A percentile compares a stretch with the other conserved stretches of the same genome.
These are phyloP conservation scores for Actinostola sp. DNA, from an alignment of 92 coral and sea anemone genomes.

Conservation along the genomic window DNA sequence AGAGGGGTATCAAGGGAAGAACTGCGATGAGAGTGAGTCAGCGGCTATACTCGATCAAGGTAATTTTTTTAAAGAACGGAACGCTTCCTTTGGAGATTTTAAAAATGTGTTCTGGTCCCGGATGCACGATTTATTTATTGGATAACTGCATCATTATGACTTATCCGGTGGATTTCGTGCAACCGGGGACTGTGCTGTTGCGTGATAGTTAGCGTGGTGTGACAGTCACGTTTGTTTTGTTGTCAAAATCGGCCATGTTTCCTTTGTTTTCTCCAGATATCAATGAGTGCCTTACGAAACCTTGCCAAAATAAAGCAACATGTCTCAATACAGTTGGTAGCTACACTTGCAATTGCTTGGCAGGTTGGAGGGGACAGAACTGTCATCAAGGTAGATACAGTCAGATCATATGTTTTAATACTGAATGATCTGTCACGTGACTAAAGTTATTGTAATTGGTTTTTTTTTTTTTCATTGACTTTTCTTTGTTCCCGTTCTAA, in stretches of 20 bases:
- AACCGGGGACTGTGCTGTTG: not conserved
- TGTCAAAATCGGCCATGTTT: not conserved
- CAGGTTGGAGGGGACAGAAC: conserved; percentile 21
- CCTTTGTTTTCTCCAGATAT: conserved; percentile 12
- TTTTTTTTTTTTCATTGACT: too few relatives aligned
- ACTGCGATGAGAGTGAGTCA: not conserved
- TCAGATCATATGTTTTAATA: not conserved
- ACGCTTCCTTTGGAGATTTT: too few relatives aligned
- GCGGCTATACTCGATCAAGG: not conserved
- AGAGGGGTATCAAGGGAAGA: not conserved
- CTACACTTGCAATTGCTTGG: conserved; percentile 19
- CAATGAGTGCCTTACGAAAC: conserved; percentile 29
- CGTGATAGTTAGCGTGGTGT: not conserved
- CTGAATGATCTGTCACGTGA: too few relatives aligned
- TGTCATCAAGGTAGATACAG: not conserved
- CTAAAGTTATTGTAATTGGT: too few relatives aligned
- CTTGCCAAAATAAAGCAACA: conserved; percentile 33
- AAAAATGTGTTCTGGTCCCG: too few relatives aligned
- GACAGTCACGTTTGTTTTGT: not conserved
- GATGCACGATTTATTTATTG: too few relatives aligned
- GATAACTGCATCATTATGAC: too few relatives aligned
- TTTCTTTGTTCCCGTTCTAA: too few relatives aligned
- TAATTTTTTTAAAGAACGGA: too few relatives aligned
- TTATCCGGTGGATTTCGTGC: too few relatives aligned
- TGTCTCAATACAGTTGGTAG: conserved; percentile 27